These are phyloP conservation scores for Orientallactaga bullata DNA, from an alignment of 2,113 vertebrate species.

Conservation along the genomic window DNA sequence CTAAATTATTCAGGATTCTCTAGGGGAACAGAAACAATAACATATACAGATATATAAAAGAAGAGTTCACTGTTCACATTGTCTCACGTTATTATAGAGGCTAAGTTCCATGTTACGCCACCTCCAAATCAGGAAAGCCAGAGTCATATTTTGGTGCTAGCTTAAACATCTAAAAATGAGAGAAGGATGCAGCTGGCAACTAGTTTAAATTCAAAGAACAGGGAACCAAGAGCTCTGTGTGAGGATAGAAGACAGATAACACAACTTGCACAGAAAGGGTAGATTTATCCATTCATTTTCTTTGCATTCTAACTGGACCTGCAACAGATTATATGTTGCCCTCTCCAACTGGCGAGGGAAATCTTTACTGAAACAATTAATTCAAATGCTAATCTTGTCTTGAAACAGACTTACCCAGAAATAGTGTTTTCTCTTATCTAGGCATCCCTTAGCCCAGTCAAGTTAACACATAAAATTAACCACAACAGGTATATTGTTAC, in stretches of 20 bases:
- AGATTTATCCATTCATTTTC: not conserved
- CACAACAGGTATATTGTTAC: not conserved
- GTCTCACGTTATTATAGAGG: not conserved
- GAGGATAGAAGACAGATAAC: not conserved
- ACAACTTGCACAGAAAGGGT: not conserved
- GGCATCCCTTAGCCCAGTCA: not conserved
- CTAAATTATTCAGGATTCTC: not conserved
- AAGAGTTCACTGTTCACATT: not conserved
- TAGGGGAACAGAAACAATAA: not conserved
- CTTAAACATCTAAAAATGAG: not conserved
- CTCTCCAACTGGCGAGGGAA: not conserved
- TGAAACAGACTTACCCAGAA: not conserved
- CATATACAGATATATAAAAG: not conserved
- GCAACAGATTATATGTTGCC: not conserved
- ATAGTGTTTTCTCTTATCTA: not conserved
- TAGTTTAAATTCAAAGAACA: not conserved
- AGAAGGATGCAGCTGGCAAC: accelerated
- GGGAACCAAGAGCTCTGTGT: not conserved
- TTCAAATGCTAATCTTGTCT: not conserved
- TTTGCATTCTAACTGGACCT: not conserved
- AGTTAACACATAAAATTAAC: not conserved
- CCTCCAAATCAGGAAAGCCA: not conserved
- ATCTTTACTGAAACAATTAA: not conserved
- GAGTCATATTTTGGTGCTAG: not conserved
- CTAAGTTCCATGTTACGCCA: not conserved